phyloP scores from a whole-genome alignment of 2,113 vertebrate species.

The Platichthys stellatus region DNA sequence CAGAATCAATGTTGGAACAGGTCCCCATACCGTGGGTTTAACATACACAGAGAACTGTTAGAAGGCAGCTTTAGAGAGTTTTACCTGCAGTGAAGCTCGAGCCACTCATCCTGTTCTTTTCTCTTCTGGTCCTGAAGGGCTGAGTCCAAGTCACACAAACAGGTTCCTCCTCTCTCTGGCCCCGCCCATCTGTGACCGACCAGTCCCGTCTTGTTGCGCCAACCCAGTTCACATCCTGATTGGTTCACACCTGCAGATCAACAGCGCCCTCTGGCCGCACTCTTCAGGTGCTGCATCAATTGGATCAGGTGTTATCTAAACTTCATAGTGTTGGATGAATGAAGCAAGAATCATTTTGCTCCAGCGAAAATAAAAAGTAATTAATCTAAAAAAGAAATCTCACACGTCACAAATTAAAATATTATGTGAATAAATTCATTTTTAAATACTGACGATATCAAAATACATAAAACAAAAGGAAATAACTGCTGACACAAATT shows the following conservation, averaged over 20 bases:
- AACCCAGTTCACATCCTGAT: conserved; percentile 30
- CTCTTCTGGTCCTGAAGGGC: conserved; percentile 45
- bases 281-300: conserved; percentile 1
- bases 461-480: too few species aligned
- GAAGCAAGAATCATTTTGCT: too few species aligned
- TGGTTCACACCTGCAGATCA: background rate
- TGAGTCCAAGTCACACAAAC: conserved; percentile 48
- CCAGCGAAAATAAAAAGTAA: too few species aligned
- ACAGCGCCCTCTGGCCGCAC: conserved; percentile 10
- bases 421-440: too few species aligned
- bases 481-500: too few species aligned
- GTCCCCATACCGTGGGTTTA: background rate
- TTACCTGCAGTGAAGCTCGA: conserved; percentile 39
- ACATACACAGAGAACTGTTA: background rate
- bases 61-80: background rate
- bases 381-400: too few species aligned
- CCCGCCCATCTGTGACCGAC: conserved; percentile 43
- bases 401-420: too few species aligned
- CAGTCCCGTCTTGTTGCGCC: conserved; percentile 33
- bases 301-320: background rate
- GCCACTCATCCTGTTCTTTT: conserved; percentile 50
- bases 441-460: too few species aligned
- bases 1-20: too few species aligned
- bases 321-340: too few species aligned
- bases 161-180: conserved; percentile 46